Percentiles rank a stretch among this genome's conserved stretches.
phyloP scores from a whole-genome alignment of 2,888 invertebrate genomes.

The Odontothrips loti region DNA sequence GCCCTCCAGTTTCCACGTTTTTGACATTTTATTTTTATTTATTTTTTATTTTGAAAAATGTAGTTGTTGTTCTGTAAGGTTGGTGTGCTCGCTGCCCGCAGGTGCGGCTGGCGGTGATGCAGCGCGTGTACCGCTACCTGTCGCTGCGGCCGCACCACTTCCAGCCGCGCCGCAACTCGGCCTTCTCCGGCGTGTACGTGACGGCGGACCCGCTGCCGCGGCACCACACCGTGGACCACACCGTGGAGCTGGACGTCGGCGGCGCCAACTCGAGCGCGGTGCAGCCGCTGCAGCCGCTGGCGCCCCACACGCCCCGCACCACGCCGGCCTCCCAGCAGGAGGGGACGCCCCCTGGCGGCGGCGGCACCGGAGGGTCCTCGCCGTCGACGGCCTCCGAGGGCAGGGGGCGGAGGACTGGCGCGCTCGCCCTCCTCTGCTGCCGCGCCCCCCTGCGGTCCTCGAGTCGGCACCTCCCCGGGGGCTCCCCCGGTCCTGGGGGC shows the following conservation, averaged over 20 bases:
- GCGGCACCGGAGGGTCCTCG: background rate
- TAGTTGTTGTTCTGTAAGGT: background rate
- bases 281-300: background rate
- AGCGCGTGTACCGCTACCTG: constrained; percentile 41
- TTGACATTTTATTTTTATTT: background rate
- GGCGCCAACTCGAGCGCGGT: background rate
- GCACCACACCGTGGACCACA: background rate
- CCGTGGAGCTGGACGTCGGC: background rate
- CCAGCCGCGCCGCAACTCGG: constrained; percentile 40
- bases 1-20: too few species aligned
- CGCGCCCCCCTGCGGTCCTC: constrained; percentile 38
- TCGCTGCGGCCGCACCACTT: constrained; percentile 40
- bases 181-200: constrained; percentile 40
- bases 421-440: background rate
- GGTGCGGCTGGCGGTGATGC: constrained; percentile 41
- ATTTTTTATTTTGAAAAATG: background rate
- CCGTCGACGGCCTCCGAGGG: background rate
- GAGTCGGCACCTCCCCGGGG: constrained; percentile 39
- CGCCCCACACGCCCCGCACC: background rate
- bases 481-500: constrained; percentile 39
- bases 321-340: background rate
- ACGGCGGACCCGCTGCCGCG: constrained; percentile 33
- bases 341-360: background rate
- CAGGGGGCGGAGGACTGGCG: background rate
- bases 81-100: constrained; percentile 31